These are phyloP conservation scores for Eremophila alpestris DNA, from an alignment of 2,797 vertebrate genomes.

Conservation along the genomic window DNA sequence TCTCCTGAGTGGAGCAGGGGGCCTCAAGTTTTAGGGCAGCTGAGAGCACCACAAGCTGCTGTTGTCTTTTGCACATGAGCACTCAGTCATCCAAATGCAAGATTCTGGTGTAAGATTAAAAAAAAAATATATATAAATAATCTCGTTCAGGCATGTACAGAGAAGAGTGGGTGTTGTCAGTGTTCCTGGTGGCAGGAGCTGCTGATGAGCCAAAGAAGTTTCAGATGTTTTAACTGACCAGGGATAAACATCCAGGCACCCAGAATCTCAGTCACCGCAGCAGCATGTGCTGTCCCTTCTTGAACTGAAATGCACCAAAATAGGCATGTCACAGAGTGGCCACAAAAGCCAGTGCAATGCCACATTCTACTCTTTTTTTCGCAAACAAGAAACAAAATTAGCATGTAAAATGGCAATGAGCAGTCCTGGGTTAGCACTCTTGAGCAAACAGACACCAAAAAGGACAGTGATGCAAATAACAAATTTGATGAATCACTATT, in stretches of 20 bases:
- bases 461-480: neutral
- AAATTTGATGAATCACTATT: neutral
- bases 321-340: rapidly evolving
- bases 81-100: neutral
- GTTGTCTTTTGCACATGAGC: neutral
- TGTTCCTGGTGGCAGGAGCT: neutral
- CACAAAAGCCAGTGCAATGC: neutral
- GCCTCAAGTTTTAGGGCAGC: neutral
- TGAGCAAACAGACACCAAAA: neutral
- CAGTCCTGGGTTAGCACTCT: neutral
- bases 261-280: neutral
- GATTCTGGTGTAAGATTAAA: neutral
- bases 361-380: neutral
- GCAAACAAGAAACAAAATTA: neutral
- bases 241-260: neutral
- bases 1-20: neutral
- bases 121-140: neutral
- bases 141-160: neutral
- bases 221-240: neutral
- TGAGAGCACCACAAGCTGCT: neutral
- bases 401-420: neutral
- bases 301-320: neutral
- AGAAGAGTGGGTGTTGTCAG: neutral
- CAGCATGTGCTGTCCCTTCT: neutral
- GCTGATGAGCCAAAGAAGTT: neutral